phyloP scores from a whole-genome alignment of 2,888 invertebrate genomes.

The Microctonus hyperodae region DNA sequence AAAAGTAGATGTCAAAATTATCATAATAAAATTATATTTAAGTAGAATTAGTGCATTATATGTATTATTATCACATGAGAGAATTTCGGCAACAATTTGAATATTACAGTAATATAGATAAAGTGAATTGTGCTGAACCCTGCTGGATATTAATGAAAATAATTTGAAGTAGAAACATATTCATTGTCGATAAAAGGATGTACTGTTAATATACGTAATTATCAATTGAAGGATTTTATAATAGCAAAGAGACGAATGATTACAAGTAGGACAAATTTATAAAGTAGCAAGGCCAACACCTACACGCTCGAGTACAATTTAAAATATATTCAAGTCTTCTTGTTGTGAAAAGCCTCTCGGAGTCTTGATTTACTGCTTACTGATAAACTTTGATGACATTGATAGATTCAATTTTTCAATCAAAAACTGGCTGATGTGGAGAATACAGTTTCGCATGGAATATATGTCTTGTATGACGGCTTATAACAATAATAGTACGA shows the following conservation, averaged over 20 bases:
- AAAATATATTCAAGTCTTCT: not conserved
- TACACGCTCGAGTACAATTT: not conserved
- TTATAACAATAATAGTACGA: not conserved
- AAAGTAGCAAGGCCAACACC: conserved; percentile 24
- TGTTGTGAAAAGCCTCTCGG: not conserved
- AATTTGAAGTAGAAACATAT: not conserved
- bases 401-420: not conserved
- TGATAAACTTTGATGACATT: not conserved
- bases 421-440: not conserved
- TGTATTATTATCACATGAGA: conserved; percentile 33
- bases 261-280: conserved; percentile 37
- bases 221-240: not conserved
- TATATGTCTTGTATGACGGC: not conserved
- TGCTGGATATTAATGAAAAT: conserved; percentile 26
- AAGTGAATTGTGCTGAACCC: conserved; percentile 39
- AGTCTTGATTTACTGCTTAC: not conserved
- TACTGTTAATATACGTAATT: conserved; percentile 5
- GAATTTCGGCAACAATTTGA: conserved; percentile 53
- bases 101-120: conserved; percentile 16
- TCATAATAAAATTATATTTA: too few relatives aligned
- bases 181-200: conserved; percentile 29
- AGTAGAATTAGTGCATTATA: too few relatives aligned
- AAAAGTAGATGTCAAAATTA: too few relatives aligned
- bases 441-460: not conserved
- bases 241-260: conserved; percentile 12